phyloP scores from a whole-genome alignment of 2,888 invertebrate species.

The Oscheius sp. region DNA sequence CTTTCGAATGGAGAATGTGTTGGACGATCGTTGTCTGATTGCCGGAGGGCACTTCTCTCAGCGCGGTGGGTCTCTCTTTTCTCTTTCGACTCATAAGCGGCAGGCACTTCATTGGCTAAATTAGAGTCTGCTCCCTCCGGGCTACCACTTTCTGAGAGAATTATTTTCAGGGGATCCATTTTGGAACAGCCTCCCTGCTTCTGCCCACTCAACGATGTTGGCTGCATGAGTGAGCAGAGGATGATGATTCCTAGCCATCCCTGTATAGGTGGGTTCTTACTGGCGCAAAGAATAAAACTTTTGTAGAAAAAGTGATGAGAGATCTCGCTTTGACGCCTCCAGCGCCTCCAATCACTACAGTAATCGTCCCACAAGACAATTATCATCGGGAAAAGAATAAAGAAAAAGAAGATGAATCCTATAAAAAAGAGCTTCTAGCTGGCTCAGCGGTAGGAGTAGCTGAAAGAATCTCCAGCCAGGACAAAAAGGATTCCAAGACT shows the following conservation, averaged over 20 bases:
- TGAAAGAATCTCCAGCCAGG: not conserved
- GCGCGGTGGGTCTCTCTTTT: conserved; percentile 38
- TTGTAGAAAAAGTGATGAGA: conserved; percentile 29
- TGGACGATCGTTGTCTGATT: conserved; percentile 37
- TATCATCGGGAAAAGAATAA: not conserved
- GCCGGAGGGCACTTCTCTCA: conserved; percentile 39
- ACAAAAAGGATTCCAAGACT: not conserved
- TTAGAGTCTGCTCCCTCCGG: too few species aligned
- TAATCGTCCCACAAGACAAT: not conserved
- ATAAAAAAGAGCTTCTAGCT: not conserved
- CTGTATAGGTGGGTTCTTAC: conserved; percentile 51
- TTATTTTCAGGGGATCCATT: conserved; percentile 56
- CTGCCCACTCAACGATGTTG: conserved; percentile 55
- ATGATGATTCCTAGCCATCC: conserved; percentile 65
- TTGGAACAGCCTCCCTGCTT: conserved; percentile 66
- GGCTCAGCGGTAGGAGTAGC: not conserved
- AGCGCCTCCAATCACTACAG: not conserved
- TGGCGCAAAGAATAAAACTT: conserved; percentile 32
- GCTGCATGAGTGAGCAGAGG: conserved; percentile 53
- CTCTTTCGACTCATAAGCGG: too few species aligned
- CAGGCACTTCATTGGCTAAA: conserved; percentile 19
- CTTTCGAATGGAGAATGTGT: conserved; percentile 44
- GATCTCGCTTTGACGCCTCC: not conserved
- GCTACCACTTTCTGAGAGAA: too few species aligned
- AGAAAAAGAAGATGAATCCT: not conserved